Evolutionary conservation across 2,113 vertebrate species (phyloP).

Genomic region (Tachuris rubrigastra): DNA sequence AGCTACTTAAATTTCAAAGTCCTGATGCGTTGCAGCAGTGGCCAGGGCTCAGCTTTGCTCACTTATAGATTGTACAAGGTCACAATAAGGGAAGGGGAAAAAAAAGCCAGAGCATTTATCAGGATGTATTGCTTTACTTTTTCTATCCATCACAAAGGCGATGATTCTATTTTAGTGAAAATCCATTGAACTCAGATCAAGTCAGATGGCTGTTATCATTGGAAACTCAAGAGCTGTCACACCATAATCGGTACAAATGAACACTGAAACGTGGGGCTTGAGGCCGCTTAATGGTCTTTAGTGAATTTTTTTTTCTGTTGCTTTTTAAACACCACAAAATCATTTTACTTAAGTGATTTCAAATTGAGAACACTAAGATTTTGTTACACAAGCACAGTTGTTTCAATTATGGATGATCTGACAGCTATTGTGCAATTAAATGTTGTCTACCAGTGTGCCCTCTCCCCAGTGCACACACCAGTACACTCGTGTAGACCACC

Average conservation of each 20-base stretch:
- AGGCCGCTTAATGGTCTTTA: slow-evolving; percentile 59
- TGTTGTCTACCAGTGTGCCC: too few relatives aligned
- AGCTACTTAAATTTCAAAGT: slow-evolving; percentile 81
- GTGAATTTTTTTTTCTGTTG: slow-evolving; percentile 57
- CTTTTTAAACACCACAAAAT: slow-evolving; percentile 49
- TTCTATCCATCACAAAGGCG: slow-evolving; percentile 85
- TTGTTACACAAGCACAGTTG: neutral
- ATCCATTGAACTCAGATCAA: slow-evolving; percentile 86
- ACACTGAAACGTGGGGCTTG: slow-evolving; percentile 63
- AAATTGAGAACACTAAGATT: neutral
- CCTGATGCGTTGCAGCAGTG: slow-evolving; percentile 69
- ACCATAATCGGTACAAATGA: slow-evolving; percentile 83
- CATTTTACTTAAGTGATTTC: slow-evolving; percentile 33
- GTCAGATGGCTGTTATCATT: slow-evolving; percentile 88
- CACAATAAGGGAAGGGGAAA: slow-evolving; percentile 73
- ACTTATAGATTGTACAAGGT: slow-evolving; percentile 83
- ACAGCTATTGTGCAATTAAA: neutral
- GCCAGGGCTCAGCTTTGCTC: slow-evolving; percentile 71
- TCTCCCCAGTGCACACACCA: neutral
- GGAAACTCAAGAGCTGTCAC: slow-evolving; percentile 81
- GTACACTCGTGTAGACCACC: neutral
- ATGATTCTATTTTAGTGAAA: slow-evolving; percentile 87
- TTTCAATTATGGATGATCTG: neutral
- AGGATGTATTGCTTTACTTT: slow-evolving; percentile 88
- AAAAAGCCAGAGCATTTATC: slow-evolving; percentile 74